Conservation (phyloP, 2,797 vertebrate species). For the Hyperoplus lanceolatus region DNA sequence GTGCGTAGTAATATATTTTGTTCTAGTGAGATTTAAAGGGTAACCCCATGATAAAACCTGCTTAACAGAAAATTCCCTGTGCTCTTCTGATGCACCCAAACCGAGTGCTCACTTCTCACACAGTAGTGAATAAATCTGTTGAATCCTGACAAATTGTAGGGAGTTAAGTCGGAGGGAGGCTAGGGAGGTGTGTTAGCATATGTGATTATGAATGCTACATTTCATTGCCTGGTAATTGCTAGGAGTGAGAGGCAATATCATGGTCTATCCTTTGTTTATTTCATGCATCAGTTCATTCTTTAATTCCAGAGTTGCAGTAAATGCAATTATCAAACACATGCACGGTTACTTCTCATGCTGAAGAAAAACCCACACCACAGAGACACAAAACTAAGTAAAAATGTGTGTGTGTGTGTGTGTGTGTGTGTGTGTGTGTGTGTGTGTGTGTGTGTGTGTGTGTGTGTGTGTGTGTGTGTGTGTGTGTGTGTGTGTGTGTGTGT, state of each 20-base stretch:
- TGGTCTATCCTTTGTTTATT: slow-evolving; percentile 74
- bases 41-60: neutral
- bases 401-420: slow-evolving; percentile 5
- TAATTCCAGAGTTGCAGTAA: slow-evolving; percentile 66
- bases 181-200: slow-evolving; percentile 47
- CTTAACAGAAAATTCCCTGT: slow-evolving; percentile 1
- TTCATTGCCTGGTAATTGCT: slow-evolving; percentile 69
- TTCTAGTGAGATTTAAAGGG: neutral
- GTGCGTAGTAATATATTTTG: neutral
- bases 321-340: slow-evolving; percentile 62
- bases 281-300: slow-evolving; percentile 76
- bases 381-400: slow-evolving; percentile 29
- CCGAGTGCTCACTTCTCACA: neutral
- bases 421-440: too few species aligned
- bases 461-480: too few species aligned
- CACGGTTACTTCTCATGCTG: slow-evolving; percentile 49
- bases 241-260: slow-evolving; percentile 51
- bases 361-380: slow-evolving; percentile 43
- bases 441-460: too few species aligned
- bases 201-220: slow-evolving; percentile 64
- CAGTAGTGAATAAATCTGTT: neutral
- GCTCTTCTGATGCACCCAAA: slow-evolving; percentile 11
- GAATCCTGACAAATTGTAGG: slow-evolving; percentile 19
- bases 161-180: slow-evolving; percentile 18
- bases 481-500: too few species aligned